Evolutionary conservation across 2,113 vertebrate genomes (phyloP).

Genomic region (Lophius piscatorius): DNA sequence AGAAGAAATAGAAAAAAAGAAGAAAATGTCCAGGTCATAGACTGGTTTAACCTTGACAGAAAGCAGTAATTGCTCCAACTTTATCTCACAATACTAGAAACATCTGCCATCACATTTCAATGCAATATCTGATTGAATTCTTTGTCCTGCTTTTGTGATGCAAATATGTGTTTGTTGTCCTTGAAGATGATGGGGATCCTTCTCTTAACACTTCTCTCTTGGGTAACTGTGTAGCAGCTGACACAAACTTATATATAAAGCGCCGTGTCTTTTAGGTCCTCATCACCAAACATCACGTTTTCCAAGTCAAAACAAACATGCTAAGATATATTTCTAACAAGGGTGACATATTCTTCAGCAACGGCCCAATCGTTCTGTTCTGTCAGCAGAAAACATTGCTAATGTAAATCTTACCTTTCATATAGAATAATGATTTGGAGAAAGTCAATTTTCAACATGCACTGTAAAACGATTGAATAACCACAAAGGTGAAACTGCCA

Average conservation of each 20-base stretch:
- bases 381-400: too few species aligned
- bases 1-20: too few species aligned
- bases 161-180: constrained; percentile 29
- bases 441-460: constrained; percentile 41
- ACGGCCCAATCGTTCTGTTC: too few species aligned
- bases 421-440: constrained; percentile 60
- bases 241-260: constrained; percentile 27
- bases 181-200: constrained; percentile 44
- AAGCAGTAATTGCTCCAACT: constrained; percentile 4
- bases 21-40: constrained; percentile 4
- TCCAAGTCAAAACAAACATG: not conserved
- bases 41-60: constrained; percentile 24
- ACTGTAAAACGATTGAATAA: constrained; percentile 43
- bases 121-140: constrained; percentile 13
- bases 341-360: constrained; percentile 23
- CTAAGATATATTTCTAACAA: not conserved
- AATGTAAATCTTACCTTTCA: too few species aligned
- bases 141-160: constrained; percentile 11
- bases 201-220: constrained; percentile 30
- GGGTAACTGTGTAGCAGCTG: constrained; percentile 31
- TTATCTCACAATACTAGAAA: constrained; percentile 15
- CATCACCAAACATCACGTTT: constrained; percentile 24
- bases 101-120: constrained; percentile 13
- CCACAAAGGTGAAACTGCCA: constrained; percentile 4
- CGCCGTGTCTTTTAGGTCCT: constrained; percentile 27